phyloP scores from a whole-genome alignment of 2,888 invertebrate species.

The Rutpela maculata region DNA sequence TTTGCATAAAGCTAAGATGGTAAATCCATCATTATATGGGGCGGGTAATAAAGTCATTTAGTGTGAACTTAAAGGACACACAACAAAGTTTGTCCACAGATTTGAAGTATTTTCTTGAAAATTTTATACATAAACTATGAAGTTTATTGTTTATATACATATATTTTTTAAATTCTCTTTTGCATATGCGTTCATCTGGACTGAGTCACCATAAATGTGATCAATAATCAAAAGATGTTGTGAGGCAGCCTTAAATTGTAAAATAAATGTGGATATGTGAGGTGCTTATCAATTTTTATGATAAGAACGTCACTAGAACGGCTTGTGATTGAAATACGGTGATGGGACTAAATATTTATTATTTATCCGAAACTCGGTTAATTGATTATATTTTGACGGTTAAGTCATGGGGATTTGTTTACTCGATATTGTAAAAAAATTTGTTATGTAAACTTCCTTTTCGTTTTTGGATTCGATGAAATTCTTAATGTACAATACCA shows the following conservation, averaged over 20 bases:
- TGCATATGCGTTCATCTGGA: conserved; percentile 10
- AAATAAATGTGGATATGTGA: conserved; percentile 37
- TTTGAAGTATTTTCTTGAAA: no score
- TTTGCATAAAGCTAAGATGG: neutral
- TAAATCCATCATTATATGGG: neutral
- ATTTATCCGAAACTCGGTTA: conserved; percentile 24
- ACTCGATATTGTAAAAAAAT: conserved; percentile 25
- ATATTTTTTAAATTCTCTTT: neutral
- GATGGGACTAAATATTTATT: conserved; percentile 63
- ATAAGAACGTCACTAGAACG: conserved; percentile 39
- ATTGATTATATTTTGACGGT: conserved; percentile 35
- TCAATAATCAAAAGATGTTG: conserved; percentile 12
- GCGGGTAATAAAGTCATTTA: no score
- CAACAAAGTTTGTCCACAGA: no score
- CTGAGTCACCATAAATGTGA: neutral
- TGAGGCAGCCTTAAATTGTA: conserved; percentile 37
- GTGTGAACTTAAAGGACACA: neutral
- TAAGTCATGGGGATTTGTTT: neutral
- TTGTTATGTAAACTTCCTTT: conserved; percentile 43
- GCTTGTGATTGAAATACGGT: conserved; percentile 61
- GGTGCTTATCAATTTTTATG: conserved; percentile 18
- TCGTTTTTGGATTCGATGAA: conserved; percentile 43
- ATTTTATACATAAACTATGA: no score
- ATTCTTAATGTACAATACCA: conserved; percentile 56
- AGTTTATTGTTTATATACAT: no score